Base-by-base conservation (phyloP, 2,888 invertebrate genomes). In the Drosophila eohydei region DNA sequence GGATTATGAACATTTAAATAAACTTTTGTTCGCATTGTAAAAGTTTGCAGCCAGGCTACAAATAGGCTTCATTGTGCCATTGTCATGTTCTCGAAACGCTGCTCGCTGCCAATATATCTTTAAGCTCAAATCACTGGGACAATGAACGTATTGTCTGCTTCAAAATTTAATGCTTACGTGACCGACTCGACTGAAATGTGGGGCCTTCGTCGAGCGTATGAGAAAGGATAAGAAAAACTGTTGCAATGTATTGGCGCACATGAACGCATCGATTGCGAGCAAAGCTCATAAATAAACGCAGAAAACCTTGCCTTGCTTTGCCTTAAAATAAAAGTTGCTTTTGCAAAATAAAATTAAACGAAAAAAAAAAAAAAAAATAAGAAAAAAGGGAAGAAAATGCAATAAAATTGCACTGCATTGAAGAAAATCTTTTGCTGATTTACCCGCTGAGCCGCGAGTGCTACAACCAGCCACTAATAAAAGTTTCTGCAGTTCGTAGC, bases 391-490 rank as follows among this genome's bases (percentile, higher is more conserved):
- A 43, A 44, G 16, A 54, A 54, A 69, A 44, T 59, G 56, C 72
- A 72, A 69, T 62, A 78, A 73, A 78, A 80, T 54, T 73, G 59
- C 69, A 54, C 46, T 57, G 57, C 64, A 83, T 72, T 65, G 81
- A 73, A 58, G 74, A 81, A 80, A 80, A 83, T 80, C 80, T 83
- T 73, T 83, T 78, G 78, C 84, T 83, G 84, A 83, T 83, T 80
- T 80, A 73, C 84, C 78, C 78, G 69, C 63, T 72, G 59, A 51
- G 71, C 65, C 50, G 51, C 41, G 55, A 40, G 46, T 52, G 21
- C 41, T 48, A 36, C 71, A 70, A 34, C 34, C 60, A 54, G 55
- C 73, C 66, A 83, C 83, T 81, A 80, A 80, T 80, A 80, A 83
- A 80, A 80, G 81, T 80, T 83, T 83, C 64, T 67, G 69, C 63